Percentiles rank a stretch among this genome's conserved stretches.
phyloP scores from a whole-genome alignment of 2,797 vertebrate species.

The Myoxocephalus aenaeus region DNA sequence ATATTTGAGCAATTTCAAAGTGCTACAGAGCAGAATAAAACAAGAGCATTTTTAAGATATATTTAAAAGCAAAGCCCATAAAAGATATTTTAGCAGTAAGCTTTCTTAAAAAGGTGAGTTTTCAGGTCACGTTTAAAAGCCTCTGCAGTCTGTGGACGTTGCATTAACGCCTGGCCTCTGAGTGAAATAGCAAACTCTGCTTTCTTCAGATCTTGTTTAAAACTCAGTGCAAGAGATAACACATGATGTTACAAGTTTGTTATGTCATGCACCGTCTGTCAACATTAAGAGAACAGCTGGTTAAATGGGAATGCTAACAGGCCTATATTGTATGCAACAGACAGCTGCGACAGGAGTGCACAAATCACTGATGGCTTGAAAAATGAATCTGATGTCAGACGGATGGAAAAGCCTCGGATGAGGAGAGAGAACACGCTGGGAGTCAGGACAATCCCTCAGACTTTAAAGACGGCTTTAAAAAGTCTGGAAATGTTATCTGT shows the following conservation, averaged over 20 bases:
- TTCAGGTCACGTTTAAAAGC: no score
- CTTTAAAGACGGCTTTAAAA: conserved; percentile 21
- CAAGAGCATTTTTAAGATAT: no score
- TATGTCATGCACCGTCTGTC: conserved; percentile 46
- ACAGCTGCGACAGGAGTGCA: neutral
- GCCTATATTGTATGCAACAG: conserved; percentile 23
- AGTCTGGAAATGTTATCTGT: conserved; percentile 21
- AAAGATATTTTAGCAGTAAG: no score
- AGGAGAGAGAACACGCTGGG: conserved; percentile 22
- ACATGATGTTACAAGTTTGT: conserved; percentile 29
- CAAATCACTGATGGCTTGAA: conserved; percentile 14
- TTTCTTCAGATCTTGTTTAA: conserved; percentile 17
- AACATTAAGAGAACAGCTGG: conserved; percentile 50
- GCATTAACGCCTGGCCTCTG: conserved; percentile 2
- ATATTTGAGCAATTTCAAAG: no score
- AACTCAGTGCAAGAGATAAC: conserved; percentile 16
- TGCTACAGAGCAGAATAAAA: no score
- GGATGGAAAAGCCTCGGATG: conserved; percentile 10
- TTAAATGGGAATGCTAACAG: conserved; percentile 25
- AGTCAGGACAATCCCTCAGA: conserved; percentile 18
- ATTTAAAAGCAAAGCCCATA: no score
- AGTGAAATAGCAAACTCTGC: conserved; percentile 20
- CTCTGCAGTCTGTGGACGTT: no score
- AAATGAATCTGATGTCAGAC: conserved; percentile 20
- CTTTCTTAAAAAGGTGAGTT: no score